These are phyloP conservation scores for Holotrichia oblita DNA, from an alignment of 1,140 invertebrate species.

Conservation along the genomic window DNA sequence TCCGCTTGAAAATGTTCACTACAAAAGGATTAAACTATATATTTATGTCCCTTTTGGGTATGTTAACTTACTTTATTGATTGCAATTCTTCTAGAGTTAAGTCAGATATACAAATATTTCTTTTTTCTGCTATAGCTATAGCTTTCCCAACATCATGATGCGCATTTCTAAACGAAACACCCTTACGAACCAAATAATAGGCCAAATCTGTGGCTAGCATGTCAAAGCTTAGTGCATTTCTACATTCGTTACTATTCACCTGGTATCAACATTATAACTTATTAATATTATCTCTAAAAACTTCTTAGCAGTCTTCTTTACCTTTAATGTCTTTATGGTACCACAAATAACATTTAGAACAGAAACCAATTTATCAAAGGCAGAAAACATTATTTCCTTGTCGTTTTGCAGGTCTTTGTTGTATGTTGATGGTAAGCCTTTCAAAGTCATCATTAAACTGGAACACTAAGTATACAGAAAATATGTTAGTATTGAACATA, in stretches of 20 bases:
- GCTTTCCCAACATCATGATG: slow-evolving; percentile 77
- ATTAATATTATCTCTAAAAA: slow-evolving; percentile 67
- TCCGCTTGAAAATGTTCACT: slow-evolving; percentile 63
- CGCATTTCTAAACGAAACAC: slow-evolving; percentile 80
- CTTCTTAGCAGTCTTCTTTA: slow-evolving; percentile 64
- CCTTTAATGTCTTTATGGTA: slow-evolving; percentile 71
- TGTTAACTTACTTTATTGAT: slow-evolving; percentile 62
- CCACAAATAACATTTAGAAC: slow-evolving; percentile 72
- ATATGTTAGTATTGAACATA: not conserved
- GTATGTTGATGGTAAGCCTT: slow-evolving; percentile 84
- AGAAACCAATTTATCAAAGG: slow-evolving; percentile 70
- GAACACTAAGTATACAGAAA: slow-evolving; percentile 65
- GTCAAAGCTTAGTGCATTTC: slow-evolving; percentile 70
- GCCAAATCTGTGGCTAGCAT: slow-evolving; percentile 87
- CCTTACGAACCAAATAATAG: slow-evolving; percentile 81
- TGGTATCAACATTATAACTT: slow-evolving; percentile 50
- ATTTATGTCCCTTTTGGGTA: not conserved
- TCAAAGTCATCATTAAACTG: slow-evolving; percentile 77
- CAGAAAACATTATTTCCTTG: slow-evolving; percentile 80
- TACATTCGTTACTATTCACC: slow-evolving; percentile 66
- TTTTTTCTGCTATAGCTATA: slow-evolving; percentile 67
- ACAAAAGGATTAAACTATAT: slow-evolving; percentile 43
- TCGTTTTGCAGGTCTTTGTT: slow-evolving; percentile 89
- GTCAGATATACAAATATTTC: slow-evolving; percentile 62
- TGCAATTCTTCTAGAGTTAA: slow-evolving; percentile 66